Conservation (phyloP, 2,888 invertebrate species). For the Callyntrura guangdongensis region DNA sequence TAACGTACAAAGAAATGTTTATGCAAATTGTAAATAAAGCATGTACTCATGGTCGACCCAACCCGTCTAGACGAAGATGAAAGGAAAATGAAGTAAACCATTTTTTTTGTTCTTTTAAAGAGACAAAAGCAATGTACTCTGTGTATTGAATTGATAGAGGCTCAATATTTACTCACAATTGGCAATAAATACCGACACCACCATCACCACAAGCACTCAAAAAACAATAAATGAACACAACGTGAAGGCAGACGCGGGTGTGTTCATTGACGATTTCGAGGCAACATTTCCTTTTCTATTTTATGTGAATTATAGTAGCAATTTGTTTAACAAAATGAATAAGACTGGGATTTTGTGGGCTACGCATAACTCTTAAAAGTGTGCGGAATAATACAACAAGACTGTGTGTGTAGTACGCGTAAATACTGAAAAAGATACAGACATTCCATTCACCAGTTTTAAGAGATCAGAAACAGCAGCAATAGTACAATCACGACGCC, state of each 20-base stretch:
- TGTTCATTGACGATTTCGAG: neutral
- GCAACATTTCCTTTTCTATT: neutral
- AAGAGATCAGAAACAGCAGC: too few species aligned
- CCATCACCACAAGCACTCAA: neutral
- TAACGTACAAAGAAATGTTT: slow-evolving; percentile 24
- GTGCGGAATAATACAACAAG: neutral
- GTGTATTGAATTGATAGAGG: too few species aligned
- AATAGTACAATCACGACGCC: too few species aligned
- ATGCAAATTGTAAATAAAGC: slow-evolving; percentile 49
- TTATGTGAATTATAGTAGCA: slow-evolving; percentile 55
- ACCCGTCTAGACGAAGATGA: slow-evolving; percentile 32
- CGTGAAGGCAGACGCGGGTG: neutral
- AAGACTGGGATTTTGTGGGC: slow-evolving; percentile 53
- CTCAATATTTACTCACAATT: slow-evolving; percentile 22
- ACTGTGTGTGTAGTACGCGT: neutral
- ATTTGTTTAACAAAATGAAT: slow-evolving; percentile 66
- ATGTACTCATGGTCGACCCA: neutral
- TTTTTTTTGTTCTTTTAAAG: slow-evolving; percentile 14
- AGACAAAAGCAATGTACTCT: neutral
- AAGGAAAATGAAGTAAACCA: slow-evolving; percentile 14
- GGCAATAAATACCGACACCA: slow-evolving; percentile 22
- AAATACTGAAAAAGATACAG: neutral
- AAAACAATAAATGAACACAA: neutral
- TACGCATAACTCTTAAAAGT: slow-evolving; percentile 28
- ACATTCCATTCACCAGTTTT: too few species aligned